Conservation (phyloP, 2,113 vertebrate genomes). For the Mus pahari region DNA sequence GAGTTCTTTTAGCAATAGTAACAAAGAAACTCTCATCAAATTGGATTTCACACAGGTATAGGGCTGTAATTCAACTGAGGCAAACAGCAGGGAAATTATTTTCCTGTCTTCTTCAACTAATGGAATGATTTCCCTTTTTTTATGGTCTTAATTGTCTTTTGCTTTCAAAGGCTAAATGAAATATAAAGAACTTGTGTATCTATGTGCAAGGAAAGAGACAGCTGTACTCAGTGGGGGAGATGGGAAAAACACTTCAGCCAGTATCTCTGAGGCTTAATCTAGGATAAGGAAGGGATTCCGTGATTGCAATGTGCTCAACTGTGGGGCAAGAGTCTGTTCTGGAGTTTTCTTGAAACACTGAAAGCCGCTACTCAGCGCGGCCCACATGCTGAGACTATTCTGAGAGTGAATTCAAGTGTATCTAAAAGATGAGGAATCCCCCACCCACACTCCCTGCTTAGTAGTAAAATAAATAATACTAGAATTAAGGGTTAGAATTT, state of each 20-base stretch:
- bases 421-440: background rate
- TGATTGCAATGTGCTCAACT: background rate
- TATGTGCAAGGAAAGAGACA: background rate
- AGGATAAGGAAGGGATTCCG: background rate
- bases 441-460: background rate
- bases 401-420: background rate
- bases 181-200: background rate
- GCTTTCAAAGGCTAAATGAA: slow-evolving; percentile 34
- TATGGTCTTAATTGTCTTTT: background rate
- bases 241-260: background rate
- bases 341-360: background rate
- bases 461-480: background rate
- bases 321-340: background rate
- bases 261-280: background rate
- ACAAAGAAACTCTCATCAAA: slow-evolving; percentile 64
- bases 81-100: slow-evolving; percentile 22
- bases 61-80: background rate
- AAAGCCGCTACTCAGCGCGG: background rate
- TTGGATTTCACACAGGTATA: slow-evolving; percentile 51
- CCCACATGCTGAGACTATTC: background rate
- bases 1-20: slow-evolving; percentile 13
- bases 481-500: background rate
- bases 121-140: slow-evolving; percentile 23
- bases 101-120: slow-evolving; percentile 39
- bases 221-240: background rate